Conservation (phyloP, 2,797 vertebrate species). For the Agapornis canus region DNA sequence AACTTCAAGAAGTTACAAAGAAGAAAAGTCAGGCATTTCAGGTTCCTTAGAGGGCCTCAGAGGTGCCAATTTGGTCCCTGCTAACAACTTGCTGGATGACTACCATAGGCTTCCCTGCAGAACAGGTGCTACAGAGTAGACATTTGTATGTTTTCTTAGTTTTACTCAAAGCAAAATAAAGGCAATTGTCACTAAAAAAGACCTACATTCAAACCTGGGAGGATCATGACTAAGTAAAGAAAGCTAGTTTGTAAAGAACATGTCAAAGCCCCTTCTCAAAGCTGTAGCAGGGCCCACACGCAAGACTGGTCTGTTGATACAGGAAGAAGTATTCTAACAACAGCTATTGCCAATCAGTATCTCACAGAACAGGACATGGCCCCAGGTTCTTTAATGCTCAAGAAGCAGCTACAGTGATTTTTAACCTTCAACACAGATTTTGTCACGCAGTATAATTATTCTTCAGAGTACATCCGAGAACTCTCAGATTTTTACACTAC, state of each 20-base stretch:
- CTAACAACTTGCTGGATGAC: neutral
- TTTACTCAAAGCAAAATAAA: neutral
- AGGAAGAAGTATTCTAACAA: neutral
- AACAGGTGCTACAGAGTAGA: neutral
- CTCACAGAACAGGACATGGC: neutral
- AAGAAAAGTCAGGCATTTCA: neutral
- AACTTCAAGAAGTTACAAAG: neutral
- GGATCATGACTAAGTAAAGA: neutral
- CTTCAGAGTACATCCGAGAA: neutral
- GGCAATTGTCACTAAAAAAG: neutral
- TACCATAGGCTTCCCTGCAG: neutral
- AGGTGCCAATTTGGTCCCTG: neutral
- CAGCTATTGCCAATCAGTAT: neutral
- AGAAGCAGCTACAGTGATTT: neutral
- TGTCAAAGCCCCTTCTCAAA: neutral
- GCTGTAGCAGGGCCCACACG: neutral
- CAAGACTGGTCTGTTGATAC: neutral
- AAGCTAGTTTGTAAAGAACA: neutral
- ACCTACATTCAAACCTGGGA: neutral
- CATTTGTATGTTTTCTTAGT: neutral
- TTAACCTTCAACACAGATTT: neutral
- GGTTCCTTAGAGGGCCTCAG: neutral
- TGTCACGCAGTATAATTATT: neutral
- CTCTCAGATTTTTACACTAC: neutral
- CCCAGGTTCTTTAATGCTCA: neutral